Evolutionary conservation across 1,140 invertebrate genomes (phyloP), one percentile per base, ranked within the genome.

Genomic region (Drosophila sproati): DNA sequence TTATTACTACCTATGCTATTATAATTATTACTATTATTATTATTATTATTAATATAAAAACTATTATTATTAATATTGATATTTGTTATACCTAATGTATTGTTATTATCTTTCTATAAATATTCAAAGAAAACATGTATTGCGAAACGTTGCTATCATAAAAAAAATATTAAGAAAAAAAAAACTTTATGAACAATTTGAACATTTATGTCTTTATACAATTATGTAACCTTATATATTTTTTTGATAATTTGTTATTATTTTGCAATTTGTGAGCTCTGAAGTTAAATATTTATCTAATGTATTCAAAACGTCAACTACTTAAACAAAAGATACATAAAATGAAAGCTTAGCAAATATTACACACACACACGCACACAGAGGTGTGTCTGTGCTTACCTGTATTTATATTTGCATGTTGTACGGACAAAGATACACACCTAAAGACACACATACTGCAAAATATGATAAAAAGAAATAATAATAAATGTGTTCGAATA

Each of bases 1-100:
- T 79, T 86, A 86, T 87, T 76, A 86, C 71, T 83, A 73, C 82
- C 48, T 86, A 83, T 80, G 81, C 82, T 86, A 81, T 59, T 78
- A 48, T 64, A 56, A 64, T 64, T 64, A 72, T 50, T 56, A 64
- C 31, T 71, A 63, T 47, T 63, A 54, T 56, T 70, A 76, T 62
- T 73, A 64, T 64, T 63, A 71, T 41, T 31, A 67, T 67, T 59
- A 57, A 47, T 64, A 63, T 43, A 47, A 41, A 28, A 59, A 68
- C 28, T 61, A 74, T 64, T 55, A 72, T 76, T 52, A 77, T 88
- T 86, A 70, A 67, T 79, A 89, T 90, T 91, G 73, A 86, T 91
- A 91, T 91, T 91, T 91, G 89, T 91, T 91, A 91, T 82, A 63
- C 80, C 80, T 87, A 88, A 80, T 88, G 82, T 87, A 87, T 88